Conservation (phyloP, 2,888 invertebrate species). For the Caenorhabditis japonica region DNA sequence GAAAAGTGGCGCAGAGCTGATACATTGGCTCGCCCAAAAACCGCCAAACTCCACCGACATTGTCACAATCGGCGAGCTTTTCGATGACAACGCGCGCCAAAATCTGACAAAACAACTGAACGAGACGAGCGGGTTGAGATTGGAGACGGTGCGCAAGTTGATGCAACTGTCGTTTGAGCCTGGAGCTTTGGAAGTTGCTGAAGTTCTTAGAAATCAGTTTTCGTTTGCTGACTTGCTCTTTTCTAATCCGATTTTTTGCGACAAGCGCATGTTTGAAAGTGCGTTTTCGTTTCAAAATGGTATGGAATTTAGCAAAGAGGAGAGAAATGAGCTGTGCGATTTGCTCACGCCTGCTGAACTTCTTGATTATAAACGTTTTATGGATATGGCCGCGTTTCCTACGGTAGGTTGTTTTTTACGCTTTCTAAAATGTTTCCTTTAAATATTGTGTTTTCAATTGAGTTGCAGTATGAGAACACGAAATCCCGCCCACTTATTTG, state of each 20-base stretch:
- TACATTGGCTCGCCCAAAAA: constrained; percentile 56
- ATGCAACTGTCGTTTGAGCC: constrained; percentile 20
- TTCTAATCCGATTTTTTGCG: constrained; percentile 52
- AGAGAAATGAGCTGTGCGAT: constrained; percentile 39
- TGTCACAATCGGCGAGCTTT: constrained; percentile 25
- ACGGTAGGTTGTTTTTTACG: constrained; percentile 37
- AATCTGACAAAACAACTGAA: constrained; percentile 24
- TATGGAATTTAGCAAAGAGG: constrained; percentile 17
- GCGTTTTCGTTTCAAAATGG: constrained; percentile 31
- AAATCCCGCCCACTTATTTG: too few species aligned
- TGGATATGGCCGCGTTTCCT: constrained; percentile 21
- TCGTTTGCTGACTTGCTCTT: constrained; percentile 15
- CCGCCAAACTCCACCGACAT: constrained; percentile 8
- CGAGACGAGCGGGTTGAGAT: constrained; percentile 2
- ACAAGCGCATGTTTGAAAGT: constrained; percentile 32
- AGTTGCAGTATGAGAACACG: too few species aligned
- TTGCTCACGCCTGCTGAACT: constrained; percentile 18
- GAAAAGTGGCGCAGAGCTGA: constrained; percentile 48
- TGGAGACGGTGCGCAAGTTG: constrained; percentile 26
- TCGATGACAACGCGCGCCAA: constrained; percentile 13
- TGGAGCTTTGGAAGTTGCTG: constrained; percentile 27
- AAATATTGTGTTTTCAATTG: too few species aligned
- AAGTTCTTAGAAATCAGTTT: constrained; percentile 10
- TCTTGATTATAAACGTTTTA: constrained; percentile 16
- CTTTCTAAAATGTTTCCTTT: too few species aligned